Evolutionary conservation across 1,140 invertebrate species (phyloP), one percentile per base, ranked within the genome.

Genomic region (Helicorthomorpha holstii): DNA sequence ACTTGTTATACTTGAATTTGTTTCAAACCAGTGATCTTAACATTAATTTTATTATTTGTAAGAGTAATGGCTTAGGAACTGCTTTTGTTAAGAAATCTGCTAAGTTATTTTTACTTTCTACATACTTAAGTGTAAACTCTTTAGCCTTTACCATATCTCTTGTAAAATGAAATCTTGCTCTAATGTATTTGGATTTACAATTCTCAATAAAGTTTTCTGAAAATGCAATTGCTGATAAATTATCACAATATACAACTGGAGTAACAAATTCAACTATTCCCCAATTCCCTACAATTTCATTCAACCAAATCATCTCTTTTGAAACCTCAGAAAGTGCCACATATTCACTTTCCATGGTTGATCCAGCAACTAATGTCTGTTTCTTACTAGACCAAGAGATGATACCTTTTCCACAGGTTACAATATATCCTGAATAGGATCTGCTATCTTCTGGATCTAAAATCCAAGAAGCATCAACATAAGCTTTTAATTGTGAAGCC

Each of bases 331-430:
- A 22, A 22, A 46, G 25, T 25, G 44, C 44, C 25, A 46, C 44
- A 25, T 22, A 46, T 46, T 46, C 44, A 22, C 19, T 22, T 46
- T 46, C 44, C 25, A 25, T 25, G 44, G 44, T 46, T 21, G 19
- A 22, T 25, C 19, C 19, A 46, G 44, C 44, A 46, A 25, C 25
- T 46, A 46, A 46, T 25, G 19, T 21, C 25, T 46, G 44, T 46
- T 46, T 46, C 25, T 46, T 46, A 25, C 44, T 46, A 25, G 19
- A 22, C 44, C 44, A 46, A 25, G 44, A 46, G 44, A 46, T 46
- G 44, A 25, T 25, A 21, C 19, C 44, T 46, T 25, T 25, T 22
- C 44, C 44, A 46, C 19, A 21, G 19, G 25, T 46, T 25, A 46
- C 25, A 22, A 46, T 25, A 25, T 46, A 46, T 46, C 44, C 44